Conservation (phyloP, 1,140 invertebrate genomes). For the Trichomalopsis sarcophagae region DNA sequence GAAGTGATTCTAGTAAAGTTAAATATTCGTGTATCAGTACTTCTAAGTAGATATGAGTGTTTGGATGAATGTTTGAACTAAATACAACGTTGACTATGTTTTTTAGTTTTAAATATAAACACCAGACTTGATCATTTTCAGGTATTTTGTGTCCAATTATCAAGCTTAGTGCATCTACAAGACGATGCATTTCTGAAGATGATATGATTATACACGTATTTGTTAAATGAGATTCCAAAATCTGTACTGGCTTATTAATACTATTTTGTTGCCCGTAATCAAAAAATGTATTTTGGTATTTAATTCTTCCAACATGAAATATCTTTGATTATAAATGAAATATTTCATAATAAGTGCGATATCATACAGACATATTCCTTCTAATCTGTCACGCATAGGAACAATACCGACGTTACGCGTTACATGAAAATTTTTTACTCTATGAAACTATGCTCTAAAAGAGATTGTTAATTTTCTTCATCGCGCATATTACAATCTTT, state of each 20-base stretch:
- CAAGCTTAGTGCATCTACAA: slow-evolving; percentile 32
- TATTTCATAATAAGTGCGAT: no score
- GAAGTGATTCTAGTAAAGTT: background rate
- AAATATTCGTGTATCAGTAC: slow-evolving; percentile 12
- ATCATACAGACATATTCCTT: background rate
- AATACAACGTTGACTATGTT: background rate
- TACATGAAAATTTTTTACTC: no score
- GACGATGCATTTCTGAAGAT: slow-evolving; percentile 31
- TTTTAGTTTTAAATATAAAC: background rate
- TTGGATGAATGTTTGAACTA: background rate
- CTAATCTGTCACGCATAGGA: no score
- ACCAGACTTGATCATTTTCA: background rate
- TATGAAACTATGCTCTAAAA: background rate
- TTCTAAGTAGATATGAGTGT: background rate
- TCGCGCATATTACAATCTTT: no score
- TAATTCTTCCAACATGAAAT: background rate
- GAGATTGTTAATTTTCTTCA: background rate
- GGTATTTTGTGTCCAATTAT: slow-evolving; percentile 42
- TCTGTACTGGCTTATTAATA: background rate
- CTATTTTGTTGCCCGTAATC: background rate
- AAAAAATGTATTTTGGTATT: background rate
- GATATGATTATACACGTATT: background rate
- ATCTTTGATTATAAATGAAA: no score
- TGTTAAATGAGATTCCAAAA: background rate
- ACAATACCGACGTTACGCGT: no score